Evolutionary conservation across 2,888 invertebrate genomes (phyloP), one percentile per base, ranked within the genome.

Genomic region (Adela reaumurella): DNA sequence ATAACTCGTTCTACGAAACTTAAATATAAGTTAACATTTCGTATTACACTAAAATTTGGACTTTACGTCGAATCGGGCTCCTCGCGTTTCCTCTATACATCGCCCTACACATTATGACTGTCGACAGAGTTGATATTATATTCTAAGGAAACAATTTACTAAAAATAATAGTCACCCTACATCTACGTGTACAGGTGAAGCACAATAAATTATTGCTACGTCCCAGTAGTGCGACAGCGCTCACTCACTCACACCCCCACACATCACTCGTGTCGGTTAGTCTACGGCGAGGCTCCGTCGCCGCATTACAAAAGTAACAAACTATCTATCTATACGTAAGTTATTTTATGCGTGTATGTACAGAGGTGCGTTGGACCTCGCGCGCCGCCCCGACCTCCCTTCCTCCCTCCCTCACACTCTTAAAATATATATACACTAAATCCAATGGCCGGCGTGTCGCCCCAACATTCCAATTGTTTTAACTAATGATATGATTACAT

Each of bases 401-500:
- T 58, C 63, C 16, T 19, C 58, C 54, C 54, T 69, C 69, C 71
- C 69, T 70, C 71, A 68, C 63, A 62, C 57, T 61, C 63, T 68
- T 18, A 19, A 45, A 63, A 64, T 60, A 70, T 74, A 76, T 77
- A 73, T 76, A 76, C 76, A 76, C 10, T 11, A 66, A 70, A 64
- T 64, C 65, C 43, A 65, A 65, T 65, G 70, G 70, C 72, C 68
- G 70, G 61, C 60, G 63, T 63, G 62, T 63, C 59, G 59, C 61
- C 59, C 20, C 24, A 19, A 59, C 59, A 61, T 61, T 58, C 35
- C 35, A 8, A 35, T 14, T 14, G 6, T 3, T 76, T 71, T 71
- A 76, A 62, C 77, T 78, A 78, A 76, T 78, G 77, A 78, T 78
- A 78, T 78, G 77, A 72, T 76, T 66, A 71, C 54, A 35, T 35